Conservation (phyloP, 2,888 invertebrate genomes). For the Macaria notata region DNA sequence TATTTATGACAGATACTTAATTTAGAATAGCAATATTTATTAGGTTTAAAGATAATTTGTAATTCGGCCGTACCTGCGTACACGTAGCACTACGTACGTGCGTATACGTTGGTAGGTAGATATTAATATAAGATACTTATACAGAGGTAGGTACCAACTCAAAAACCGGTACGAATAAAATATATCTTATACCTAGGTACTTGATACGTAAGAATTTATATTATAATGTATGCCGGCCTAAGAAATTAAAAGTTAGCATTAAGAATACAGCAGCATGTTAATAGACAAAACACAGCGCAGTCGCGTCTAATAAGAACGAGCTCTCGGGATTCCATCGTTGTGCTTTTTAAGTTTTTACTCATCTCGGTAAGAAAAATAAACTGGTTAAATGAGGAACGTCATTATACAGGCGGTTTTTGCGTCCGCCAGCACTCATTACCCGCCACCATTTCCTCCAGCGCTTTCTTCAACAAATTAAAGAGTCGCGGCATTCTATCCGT, state of each 20-base stretch:
- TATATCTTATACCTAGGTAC: too few species aligned
- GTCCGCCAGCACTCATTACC: conserved; percentile 72
- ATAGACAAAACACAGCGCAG: conserved; percentile 37
- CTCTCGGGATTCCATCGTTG: conserved; percentile 47
- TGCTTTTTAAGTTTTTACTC: conserved; percentile 38
- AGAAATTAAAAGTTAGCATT: conserved; percentile 32
- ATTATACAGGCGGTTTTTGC: conserved; percentile 75
- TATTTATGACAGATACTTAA: too few species aligned
- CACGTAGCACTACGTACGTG: too few species aligned
- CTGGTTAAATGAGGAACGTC: conserved; percentile 64
- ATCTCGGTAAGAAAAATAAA: conserved; percentile 50
- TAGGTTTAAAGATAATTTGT: too few species aligned
- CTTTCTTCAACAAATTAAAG: conserved; percentile 81
- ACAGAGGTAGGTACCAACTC: too few species aligned
- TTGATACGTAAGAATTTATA: background rate
- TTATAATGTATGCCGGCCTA: conserved; percentile 1
- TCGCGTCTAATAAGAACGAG: conserved; percentile 42
- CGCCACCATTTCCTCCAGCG: conserved; percentile 77
- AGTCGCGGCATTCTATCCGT: conserved; percentile 76
- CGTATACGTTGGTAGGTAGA: too few species aligned
- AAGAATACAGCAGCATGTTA: conserved; percentile 20
- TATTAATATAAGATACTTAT: too few species aligned
- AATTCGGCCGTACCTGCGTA: too few species aligned
- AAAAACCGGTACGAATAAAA: too few species aligned
- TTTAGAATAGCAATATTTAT: too few species aligned